phyloP scores from a whole-genome alignment of 1,140 invertebrate genomes.

The Drosophila sucinea region DNA sequence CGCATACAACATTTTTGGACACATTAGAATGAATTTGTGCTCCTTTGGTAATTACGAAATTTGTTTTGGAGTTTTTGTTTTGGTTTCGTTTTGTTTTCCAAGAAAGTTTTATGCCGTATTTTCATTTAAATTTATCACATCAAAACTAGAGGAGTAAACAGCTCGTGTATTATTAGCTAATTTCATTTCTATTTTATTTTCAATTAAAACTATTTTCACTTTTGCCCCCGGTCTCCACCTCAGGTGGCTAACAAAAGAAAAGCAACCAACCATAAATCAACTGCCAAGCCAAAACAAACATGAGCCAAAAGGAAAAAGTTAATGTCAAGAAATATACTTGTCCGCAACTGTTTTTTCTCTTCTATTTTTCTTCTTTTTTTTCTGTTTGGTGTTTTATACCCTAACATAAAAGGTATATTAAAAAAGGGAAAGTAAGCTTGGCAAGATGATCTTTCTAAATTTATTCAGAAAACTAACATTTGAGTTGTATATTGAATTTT shows the following conservation, averaged over 20 bases:
- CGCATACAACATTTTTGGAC: not conserved
- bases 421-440: too few species aligned
- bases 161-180: slow-evolving; percentile 1
- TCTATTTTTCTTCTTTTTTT: not conserved
- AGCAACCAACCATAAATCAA: slow-evolving; percentile 40
- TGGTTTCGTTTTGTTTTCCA: not conserved
- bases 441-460: too few species aligned
- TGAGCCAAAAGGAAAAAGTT: slow-evolving; percentile 29
- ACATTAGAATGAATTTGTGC: not conserved
- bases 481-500: too few species aligned
- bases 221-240: not conserved
- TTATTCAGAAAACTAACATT: too few species aligned
- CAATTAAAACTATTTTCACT: slow-evolving; percentile 38
- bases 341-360: slow-evolving; percentile 38
- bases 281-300: slow-evolving; percentile 28
- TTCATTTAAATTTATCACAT: slow-evolving; percentile 1
- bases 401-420: not conserved
- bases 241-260: slow-evolving; percentile 2
- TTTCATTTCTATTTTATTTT: slow-evolving; percentile 15
- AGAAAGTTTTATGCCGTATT: not conserved
- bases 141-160: not conserved
- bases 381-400: slow-evolving; percentile 8
- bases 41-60: not conserved
- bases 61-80: not conserved
- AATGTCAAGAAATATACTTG: slow-evolving; percentile 44